A percentile compares a stretch with the other conserved stretches of the same genome.
phyloP scores from a whole-genome alignment of 2,113 vertebrate species.

The Myotis yumanensis region DNA sequence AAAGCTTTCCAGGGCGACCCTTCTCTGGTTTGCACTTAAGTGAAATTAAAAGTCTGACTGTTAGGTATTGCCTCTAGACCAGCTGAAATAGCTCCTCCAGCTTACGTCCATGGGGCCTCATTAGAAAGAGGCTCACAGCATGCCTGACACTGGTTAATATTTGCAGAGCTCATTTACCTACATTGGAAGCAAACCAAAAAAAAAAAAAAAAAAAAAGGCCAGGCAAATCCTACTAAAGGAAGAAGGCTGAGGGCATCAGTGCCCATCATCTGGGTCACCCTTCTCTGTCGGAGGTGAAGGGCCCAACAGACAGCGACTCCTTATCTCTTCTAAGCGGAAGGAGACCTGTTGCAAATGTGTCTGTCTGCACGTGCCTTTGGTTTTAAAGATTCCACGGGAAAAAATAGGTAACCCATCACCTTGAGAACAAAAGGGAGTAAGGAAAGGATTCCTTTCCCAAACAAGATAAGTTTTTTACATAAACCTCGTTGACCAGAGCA shows the following conservation, averaged over 20 bases:
- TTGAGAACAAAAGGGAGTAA: background rate
- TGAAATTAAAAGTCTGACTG: constrained; percentile 85
- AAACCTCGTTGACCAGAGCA: background rate
- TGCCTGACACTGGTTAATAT: constrained; percentile 84
- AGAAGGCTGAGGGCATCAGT: constrained; percentile 77
- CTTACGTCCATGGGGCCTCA: constrained; percentile 84
- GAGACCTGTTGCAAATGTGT: constrained; percentile 58
- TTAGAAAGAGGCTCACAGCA: constrained; percentile 86
- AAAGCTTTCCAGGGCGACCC: constrained; percentile 76
- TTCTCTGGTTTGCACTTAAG: constrained; percentile 81
- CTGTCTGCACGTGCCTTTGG: constrained; percentile 47
- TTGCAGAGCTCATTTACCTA: constrained; percentile 88
- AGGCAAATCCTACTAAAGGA: constrained; percentile 76
- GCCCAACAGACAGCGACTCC: constrained; percentile 67
- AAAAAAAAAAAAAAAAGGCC: constrained; percentile 58
- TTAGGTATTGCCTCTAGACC: constrained; percentile 81
- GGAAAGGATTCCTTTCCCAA: background rate
- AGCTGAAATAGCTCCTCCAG: constrained; percentile 83
- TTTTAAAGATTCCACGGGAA: constrained; percentile 6
- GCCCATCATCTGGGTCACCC: constrained; percentile 77
- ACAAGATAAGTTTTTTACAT: background rate
- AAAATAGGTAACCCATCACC: constrained; percentile 37
- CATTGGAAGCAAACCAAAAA: constrained; percentile 84
- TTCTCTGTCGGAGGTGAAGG: constrained; percentile 70
- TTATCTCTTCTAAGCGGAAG: constrained; percentile 42